phyloP scores from a whole-genome alignment of 1,140 invertebrate species.

The Dinothrombium tinctorium region DNA sequence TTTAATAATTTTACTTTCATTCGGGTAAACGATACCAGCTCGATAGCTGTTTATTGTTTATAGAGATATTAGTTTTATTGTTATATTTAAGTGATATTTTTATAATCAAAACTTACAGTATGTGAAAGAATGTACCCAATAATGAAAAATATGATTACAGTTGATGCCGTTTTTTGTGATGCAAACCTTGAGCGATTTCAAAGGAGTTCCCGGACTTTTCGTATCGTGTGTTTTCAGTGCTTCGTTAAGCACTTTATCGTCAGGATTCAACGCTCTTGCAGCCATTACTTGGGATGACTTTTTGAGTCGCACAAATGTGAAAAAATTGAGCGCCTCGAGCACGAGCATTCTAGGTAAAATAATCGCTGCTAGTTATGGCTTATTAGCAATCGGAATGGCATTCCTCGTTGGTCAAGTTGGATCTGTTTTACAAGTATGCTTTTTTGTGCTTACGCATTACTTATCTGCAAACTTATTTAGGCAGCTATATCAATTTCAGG shows the following conservation, averaged over 20 bases:
- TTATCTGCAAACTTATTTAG: conserved; percentile 3
- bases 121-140: too few species aligned
- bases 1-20: too few species aligned
- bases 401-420: conserved; percentile 11
- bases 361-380: conserved; percentile 6
- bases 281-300: conserved; percentile 15
- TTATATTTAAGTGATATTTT: too few species aligned
- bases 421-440: conserved; percentile 7
- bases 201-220: conserved; percentile 16
- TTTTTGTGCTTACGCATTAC: background rate
- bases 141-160: too few species aligned
- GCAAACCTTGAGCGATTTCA: conserved; percentile 12
- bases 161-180: conserved; percentile 16
- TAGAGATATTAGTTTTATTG: too few species aligned
- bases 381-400: conserved; percentile 9
- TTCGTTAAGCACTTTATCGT: conserved; percentile 13
- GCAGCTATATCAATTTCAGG: conserved; percentile 24
- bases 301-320: background rate
- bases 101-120: too few species aligned
- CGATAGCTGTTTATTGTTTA: too few species aligned
- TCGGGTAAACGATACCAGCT: too few species aligned
- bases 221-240: conserved; percentile 17
- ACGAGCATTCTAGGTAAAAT: conserved; percentile 1
- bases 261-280: conserved; percentile 13
- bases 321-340: background rate